A percentile compares a stretch with the other conserved stretches of the same genome.
Conservation (phyloP, 2,113 vertebrate species). For the Porphyrio hochstetteri region DNA sequence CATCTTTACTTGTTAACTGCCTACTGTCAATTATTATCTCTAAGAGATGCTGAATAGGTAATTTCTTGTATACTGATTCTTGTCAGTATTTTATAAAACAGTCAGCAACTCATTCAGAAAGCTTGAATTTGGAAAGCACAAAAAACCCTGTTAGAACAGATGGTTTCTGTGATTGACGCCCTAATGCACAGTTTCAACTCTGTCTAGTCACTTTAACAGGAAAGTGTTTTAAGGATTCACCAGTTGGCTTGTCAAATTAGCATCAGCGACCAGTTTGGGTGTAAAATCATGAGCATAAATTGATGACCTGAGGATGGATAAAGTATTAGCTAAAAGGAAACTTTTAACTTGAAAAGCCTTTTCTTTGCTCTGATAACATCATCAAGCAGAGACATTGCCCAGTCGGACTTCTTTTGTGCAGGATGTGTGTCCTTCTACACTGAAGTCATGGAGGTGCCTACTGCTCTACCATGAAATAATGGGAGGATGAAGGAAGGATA, state of each 20-base stretch:
- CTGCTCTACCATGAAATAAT: neutral
- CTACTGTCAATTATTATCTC: constrained; percentile 48
- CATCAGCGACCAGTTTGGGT: constrained; percentile 37
- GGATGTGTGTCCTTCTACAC: neutral
- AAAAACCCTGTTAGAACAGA: constrained; percentile 60
- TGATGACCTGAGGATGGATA: constrained; percentile 5
- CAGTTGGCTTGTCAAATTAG: constrained; percentile 65
- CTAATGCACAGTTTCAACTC: constrained; percentile 60
- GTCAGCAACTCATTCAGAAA: constrained; percentile 51
- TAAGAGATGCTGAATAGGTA: constrained; percentile 43
- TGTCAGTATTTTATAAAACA: constrained; percentile 60
- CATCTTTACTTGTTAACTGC: constrained; percentile 43
- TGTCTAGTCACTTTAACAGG: constrained; percentile 57
- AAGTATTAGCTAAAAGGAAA: neutral
- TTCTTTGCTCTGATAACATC: neutral
- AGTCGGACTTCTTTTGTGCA: neutral
- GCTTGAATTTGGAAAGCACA: constrained; percentile 33
- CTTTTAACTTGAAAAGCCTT: neutral
- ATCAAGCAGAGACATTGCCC: neutral
- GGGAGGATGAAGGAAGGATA: neutral
- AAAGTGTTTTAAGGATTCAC: constrained; percentile 57
- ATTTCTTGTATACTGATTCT: constrained; percentile 54
- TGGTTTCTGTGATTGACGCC: constrained; percentile 59
- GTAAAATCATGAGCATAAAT: constrained; percentile 43
- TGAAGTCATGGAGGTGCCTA: neutral